These are phyloP conservation scores for Glaucidium brasilianum DNA, from an alignment of 2,113 vertebrate genomes.

Conservation along the genomic window DNA sequence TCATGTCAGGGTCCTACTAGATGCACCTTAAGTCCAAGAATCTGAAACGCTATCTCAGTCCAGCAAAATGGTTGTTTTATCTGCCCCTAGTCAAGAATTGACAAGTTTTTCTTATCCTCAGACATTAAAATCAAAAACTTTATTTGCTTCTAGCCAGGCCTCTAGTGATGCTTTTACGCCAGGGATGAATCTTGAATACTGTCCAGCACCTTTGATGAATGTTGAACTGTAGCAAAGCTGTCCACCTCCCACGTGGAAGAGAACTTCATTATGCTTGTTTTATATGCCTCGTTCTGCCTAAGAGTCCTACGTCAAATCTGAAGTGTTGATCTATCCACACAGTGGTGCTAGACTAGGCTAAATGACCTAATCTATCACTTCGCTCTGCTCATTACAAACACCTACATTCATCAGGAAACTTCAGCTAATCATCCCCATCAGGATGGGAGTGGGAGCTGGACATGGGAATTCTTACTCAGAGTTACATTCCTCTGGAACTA, in stretches of 20 bases:
- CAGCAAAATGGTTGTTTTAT: not conserved
- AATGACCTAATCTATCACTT: conserved; percentile 2
- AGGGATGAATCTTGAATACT: not conserved
- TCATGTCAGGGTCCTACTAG: not conserved
- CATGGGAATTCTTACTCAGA: conserved; percentile 4
- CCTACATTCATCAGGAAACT: conserved; percentile 28
- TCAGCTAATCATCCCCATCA: conserved; percentile 38
- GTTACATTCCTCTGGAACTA: conserved; percentile 29
- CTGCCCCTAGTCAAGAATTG: not conserved
- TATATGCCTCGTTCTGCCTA: not conserved
- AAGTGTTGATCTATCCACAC: not conserved
- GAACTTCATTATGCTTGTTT: not conserved
- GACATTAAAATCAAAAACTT: not conserved
- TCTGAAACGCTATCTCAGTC: not conserved
- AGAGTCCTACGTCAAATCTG: not conserved
- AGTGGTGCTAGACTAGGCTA: not conserved
- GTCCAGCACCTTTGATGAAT: not conserved
- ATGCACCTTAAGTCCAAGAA: not conserved
- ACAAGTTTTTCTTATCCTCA: not conserved
- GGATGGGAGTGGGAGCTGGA: conserved; percentile 39
- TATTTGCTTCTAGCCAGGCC: not conserved
- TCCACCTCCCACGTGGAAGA: not conserved
- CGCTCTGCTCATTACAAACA: not conserved
- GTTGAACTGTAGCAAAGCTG: not conserved
- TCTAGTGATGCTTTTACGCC: not conserved